Evolutionary conservation across 1,140 invertebrate genomes (phyloP).

Genomic region (Myzus persicae): DNA sequence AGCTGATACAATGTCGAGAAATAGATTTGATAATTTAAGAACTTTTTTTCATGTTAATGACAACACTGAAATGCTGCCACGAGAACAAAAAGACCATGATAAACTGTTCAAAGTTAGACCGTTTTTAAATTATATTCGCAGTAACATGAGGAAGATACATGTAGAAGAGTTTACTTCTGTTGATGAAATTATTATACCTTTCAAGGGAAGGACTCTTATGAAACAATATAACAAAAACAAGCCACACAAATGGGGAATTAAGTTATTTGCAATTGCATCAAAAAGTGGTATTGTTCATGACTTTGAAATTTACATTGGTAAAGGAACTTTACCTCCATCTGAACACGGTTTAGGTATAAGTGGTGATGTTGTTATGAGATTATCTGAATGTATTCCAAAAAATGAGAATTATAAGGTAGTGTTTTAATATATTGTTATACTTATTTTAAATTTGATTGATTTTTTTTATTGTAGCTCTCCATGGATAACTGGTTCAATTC

Average conservation of each 20-base stretch:
- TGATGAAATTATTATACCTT: neutral
- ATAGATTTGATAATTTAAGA: neutral
- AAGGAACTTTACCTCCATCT: no score
- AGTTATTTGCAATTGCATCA: neutral
- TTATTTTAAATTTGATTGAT: neutral
- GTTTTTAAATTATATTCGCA: constrained; percentile 57
- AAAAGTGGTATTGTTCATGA: neutral
- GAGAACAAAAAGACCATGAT: neutral
- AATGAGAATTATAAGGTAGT: constrained; percentile 2
- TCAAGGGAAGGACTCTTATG: neutral
- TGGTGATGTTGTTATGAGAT: neutral
- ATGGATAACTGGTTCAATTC: constrained; percentile 5
- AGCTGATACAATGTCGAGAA: neutral
- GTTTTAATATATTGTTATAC: neutral
- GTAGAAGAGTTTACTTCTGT: neutral
- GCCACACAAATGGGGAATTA: neutral
- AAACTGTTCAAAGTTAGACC: neutral
- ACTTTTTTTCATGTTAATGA: neutral
- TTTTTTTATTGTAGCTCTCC: neutral
- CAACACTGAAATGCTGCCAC: neutral
- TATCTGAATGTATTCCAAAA: neutral
- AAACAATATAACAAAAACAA: constrained; percentile 17
- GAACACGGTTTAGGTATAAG: neutral
- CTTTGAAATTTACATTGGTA: neutral
- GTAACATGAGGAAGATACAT: neutral